A percentile compares a stretch with the other conserved stretches of the same genome.
These are phyloP conservation scores for Aepyceros melampus DNA, from an alignment of 2,113 vertebrate genomes.

Conservation along the genomic window DNA sequence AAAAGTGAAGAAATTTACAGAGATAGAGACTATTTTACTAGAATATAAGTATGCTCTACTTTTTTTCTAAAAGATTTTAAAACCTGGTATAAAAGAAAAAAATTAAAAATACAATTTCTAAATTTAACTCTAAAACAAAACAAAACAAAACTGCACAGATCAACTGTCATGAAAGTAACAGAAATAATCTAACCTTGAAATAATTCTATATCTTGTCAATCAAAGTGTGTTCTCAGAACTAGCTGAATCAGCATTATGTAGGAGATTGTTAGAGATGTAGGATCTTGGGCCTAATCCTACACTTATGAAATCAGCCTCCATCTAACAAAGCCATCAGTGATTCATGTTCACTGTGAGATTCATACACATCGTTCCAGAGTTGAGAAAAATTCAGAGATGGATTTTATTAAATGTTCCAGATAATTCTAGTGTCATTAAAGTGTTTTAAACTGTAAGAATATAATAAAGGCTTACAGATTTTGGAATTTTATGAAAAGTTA, in stretches of 20 bases:
- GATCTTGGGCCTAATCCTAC: not conserved
- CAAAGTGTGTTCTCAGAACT: not conserved
- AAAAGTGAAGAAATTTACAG: not conserved
- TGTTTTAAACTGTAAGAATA: not conserved
- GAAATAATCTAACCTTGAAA: not conserved
- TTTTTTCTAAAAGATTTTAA: not conserved
- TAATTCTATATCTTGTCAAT: not conserved
- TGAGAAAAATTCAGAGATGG: not conserved
- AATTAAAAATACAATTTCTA: not conserved
- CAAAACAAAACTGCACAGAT: not conserved
- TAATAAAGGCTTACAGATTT: not conserved
- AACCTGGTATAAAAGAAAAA: not conserved
- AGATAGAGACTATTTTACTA: not conserved
- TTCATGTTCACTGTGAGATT: not conserved
- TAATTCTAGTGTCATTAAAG: not conserved
- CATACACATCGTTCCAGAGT: not conserved
- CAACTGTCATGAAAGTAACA: not conserved
- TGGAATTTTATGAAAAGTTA: not conserved
- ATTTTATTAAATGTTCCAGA: not conserved
- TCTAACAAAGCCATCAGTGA: not conserved
- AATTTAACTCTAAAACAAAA: not conserved
- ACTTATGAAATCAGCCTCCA: no score
- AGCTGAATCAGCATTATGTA: not conserved
- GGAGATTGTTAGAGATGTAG: not conserved
- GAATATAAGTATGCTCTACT: not conserved